Percentiles rank a stretch among this genome's conserved stretches.
These are phyloP conservation scores for Macropis europaea DNA, from an alignment of 2,888 invertebrate genomes.

Conservation along the genomic window DNA sequence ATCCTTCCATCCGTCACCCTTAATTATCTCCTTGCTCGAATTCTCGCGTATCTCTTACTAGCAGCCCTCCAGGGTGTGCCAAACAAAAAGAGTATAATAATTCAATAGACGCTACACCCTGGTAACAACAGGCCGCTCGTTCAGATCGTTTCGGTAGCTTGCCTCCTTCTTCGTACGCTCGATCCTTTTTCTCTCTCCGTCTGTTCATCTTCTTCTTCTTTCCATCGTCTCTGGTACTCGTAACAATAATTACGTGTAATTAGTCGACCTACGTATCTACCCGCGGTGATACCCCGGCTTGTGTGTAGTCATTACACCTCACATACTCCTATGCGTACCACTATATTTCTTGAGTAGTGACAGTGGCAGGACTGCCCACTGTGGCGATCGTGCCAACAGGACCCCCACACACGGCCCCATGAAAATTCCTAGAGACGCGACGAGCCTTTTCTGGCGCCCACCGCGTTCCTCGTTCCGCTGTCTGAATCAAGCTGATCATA, in stretches of 20 bases:
- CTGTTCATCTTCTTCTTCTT: background rate
- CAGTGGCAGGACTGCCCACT: slow-evolving; percentile 66
- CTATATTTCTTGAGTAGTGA: slow-evolving; percentile 69
- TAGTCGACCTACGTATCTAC: slow-evolving; percentile 55
- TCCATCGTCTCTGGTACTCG: slow-evolving; percentile 26
- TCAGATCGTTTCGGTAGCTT: slow-evolving; percentile 51
- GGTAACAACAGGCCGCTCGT: slow-evolving; percentile 41
- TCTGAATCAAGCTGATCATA: background rate
- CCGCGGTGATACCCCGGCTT: slow-evolving; percentile 58
- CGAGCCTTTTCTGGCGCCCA: slow-evolving; percentile 7
- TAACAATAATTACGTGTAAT: slow-evolving; percentile 65
- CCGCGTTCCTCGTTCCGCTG: background rate
- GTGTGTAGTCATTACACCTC: slow-evolving; percentile 59
- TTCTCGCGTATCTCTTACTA: slow-evolving; percentile 26
- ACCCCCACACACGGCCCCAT: slow-evolving; percentile 14
- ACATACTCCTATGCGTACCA: slow-evolving; percentile 67
- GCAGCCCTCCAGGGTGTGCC: background rate
- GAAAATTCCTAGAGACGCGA: slow-evolving; percentile 31
- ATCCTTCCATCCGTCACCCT: slow-evolving; percentile 45
- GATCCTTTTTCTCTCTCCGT: slow-evolving; percentile 16
- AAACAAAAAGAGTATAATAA: slow-evolving; percentile 30
- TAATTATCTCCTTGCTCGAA: slow-evolving; percentile 49
- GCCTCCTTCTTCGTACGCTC: background rate
- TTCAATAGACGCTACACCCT: slow-evolving; percentile 46
- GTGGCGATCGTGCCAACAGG: slow-evolving; percentile 36